Conservation (phyloP, 2,888 invertebrate species). For the Thyatira batis region DNA sequence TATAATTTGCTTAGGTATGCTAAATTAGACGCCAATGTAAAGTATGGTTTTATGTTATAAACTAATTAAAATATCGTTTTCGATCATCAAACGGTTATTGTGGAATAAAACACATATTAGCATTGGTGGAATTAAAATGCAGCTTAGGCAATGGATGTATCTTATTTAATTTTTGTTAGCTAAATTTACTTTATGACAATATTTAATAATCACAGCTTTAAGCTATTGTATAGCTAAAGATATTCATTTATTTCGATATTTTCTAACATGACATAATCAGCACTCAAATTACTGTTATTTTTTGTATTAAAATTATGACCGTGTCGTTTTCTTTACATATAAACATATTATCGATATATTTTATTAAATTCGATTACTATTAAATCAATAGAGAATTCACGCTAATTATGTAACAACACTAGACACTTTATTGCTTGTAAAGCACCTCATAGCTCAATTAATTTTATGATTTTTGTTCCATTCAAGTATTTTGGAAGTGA, state of each 20-base stretch:
- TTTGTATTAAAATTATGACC: neutral
- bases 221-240: neutral
- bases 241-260: neutral
- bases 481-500: constrained; percentile 6
- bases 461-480: constrained; percentile 3
- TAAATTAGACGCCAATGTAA: neutral
- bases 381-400: neutral
- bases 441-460: constrained; percentile 6
- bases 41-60: neutral
- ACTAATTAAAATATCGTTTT: too few relatives aligned
- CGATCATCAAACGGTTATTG: neutral
- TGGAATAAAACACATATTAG: neutral
- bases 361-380: neutral
- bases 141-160: neutral
- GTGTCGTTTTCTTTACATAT: neutral
- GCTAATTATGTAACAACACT: neutral
- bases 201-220: neutral
- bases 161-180: neutral
- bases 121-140: neutral
- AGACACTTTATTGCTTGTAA: neutral
- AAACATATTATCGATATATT: neutral
- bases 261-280: neutral
- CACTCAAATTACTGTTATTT: neutral
- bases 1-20: neutral
- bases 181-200: neutral